Percentiles rank a stretch among this genome's conserved stretches.
Conservation (phyloP, 1,140 invertebrate genomes). For the Proales similis region DNA sequence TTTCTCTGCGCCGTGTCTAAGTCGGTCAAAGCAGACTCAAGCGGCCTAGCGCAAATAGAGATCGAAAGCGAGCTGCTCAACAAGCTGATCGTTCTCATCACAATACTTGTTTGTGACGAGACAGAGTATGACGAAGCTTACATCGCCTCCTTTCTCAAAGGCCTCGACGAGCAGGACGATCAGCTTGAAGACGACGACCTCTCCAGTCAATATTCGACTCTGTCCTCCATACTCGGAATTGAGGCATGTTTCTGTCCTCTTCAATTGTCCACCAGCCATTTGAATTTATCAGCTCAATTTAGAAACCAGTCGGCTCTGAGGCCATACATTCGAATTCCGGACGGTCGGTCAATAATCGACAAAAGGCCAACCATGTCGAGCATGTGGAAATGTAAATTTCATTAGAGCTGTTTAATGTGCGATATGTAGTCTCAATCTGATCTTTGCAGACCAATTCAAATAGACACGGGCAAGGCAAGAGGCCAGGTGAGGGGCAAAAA, state of each 20-base stretch:
- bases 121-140: constrained; percentile 9
- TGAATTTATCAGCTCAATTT: neutral
- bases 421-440: neutral
- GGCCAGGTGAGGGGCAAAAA: neutral
- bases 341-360: neutral
- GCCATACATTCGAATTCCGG: neutral
- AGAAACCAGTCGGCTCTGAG: neutral
- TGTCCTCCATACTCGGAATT: constrained; percentile 27
- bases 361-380: neutral
- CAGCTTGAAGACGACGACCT: neutral
- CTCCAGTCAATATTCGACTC: constrained; percentile 14
- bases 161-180: constrained; percentile 1
- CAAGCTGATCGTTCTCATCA: neutral
- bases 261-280: too few relatives aligned
- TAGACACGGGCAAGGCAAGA: neutral
- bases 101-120: constrained; percentile 13
- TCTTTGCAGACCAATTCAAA: too few relatives aligned
- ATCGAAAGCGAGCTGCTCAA: constrained; percentile 8
- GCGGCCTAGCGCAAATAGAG: constrained; percentile 15
- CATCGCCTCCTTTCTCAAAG: constrained; percentile 18
- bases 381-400: neutral
- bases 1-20: too few relatives aligned
- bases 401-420: neutral
- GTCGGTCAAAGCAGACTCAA: too few relatives aligned
- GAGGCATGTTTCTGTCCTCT: too few relatives aligned